Evolutionary conservation across 2,797 vertebrate genomes (phyloP), one percentile per base, ranked within the genome.

Genomic region (Synaphobranchus kaupii): DNA sequence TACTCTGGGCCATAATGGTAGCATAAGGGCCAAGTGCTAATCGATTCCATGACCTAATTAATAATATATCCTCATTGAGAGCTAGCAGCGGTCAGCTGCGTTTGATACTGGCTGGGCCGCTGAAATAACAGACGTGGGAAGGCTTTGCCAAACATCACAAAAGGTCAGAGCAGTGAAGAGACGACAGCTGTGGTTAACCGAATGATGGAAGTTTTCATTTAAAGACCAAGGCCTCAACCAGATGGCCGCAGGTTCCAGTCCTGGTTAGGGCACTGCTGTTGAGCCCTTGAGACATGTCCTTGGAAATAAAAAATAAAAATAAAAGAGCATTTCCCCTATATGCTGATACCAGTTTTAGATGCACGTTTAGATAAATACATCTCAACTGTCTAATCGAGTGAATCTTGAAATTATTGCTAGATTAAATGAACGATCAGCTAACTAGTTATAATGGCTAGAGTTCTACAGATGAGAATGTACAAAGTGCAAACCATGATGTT

Each of bases 31-130:
- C 92, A 96, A 95, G 95, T 95, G 94, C 94, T 93, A 95, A 96
- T 96, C 95, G 96, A 96, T 95, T 94, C 96, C 95, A 96, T 95
- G 95, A 95, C 95, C 92, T 95, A 94, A 95, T 95, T 96, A 96
- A 95, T 95, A 94, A 94, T 96, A 95, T 96, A 96, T 96, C 95
- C 95, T 96, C 96, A 96, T 96, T 96, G 95, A 96, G 95, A 96
- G 95, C 94, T 96, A 96, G 95, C 95, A 96, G 95, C 94, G 96
- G 95, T 95, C 95, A 96, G 95, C 95, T 96, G 95, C 93, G 95
- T 96, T 96, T 95, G 94, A 96, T 95, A 95, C 95, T 94, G 91
- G 93, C 22, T 22, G 48, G 73, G 92, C 95, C 95, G 94, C 95
- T 95, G 92, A 95, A 95, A 95, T 94, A 95, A 95, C 94, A 94